phyloP scores from a whole-genome alignment of 2,113 vertebrate species.

The Forbesichthys papilliferus region DNA sequence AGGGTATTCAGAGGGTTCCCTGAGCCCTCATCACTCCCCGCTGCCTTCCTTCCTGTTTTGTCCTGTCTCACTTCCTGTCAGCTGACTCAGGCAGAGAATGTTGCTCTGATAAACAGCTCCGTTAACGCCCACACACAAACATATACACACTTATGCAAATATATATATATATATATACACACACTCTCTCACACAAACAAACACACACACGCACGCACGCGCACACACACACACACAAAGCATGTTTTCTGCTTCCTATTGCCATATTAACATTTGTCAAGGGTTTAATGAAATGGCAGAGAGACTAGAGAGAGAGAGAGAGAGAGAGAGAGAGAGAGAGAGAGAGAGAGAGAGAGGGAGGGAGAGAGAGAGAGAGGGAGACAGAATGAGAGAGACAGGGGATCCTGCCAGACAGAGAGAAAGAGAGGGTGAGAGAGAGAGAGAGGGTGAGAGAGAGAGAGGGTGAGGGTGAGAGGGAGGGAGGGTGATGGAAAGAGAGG shows the following conservation, averaged over 20 bases:
- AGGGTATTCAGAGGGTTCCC: constrained; percentile 65
- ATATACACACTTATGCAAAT: neutral
- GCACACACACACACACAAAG: constrained; percentile 18
- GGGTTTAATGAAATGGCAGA: neutral
- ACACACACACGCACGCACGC: neutral
- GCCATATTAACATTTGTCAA: neutral
- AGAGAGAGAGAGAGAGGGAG: neutral
- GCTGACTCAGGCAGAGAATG: constrained; percentile 64
- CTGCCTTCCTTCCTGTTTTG: constrained; percentile 62
- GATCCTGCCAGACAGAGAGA: neutral
- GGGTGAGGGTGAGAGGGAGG: constrained; percentile 24
- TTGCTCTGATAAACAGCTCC: constrained; percentile 62
- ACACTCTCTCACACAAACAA: constrained; percentile 1
- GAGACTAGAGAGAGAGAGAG: neutral
- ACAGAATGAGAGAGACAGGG: constrained; percentile 7
- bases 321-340: neutral
- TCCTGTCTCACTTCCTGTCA: constrained; percentile 71
- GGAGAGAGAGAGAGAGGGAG: neutral
- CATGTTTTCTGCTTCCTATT: neutral
- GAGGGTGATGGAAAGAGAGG: constrained; percentile 32
- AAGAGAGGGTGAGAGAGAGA: constrained; percentile 9
- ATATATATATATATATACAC: neutral
- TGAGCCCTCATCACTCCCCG: constrained; percentile 56
- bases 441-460: constrained; percentile 10
- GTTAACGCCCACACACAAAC: constrained; percentile 4